These are phyloP conservation scores for Gyrodactylus bullatarudis DNA, from an alignment of 1,140 invertebrate genomes.

Conservation along the genomic window DNA sequence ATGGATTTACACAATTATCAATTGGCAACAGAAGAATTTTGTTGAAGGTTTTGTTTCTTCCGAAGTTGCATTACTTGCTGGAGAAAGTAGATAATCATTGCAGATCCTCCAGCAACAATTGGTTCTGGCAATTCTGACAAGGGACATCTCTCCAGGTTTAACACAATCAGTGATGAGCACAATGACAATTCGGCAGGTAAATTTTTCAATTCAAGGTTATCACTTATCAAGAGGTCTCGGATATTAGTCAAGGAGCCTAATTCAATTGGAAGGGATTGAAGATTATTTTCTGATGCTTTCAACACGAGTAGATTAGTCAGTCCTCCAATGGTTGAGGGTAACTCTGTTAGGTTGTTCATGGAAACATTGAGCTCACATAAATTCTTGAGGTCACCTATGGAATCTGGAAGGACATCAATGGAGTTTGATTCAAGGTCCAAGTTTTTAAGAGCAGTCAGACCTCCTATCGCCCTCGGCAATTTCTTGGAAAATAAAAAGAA, in stretches of 20 bases:
- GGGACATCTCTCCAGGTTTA: not conserved
- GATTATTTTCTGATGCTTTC: not conserved
- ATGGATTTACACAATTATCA: no score
- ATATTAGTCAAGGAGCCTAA: not conserved
- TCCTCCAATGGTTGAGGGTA: not conserved
- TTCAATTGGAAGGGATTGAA: not conserved
- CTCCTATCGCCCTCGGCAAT: not conserved
- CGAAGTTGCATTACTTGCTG: not conserved
- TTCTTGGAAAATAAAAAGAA: no score
- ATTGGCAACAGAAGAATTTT: no score
- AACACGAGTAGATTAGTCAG: not conserved
- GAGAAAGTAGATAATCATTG: not conserved
- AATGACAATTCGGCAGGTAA: not conserved
- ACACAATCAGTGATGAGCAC: not conserved
- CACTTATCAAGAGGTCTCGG: not conserved
- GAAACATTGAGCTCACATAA: not conserved
- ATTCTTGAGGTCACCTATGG: not conserved
- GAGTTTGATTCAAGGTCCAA: not conserved
- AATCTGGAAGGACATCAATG: not conserved
- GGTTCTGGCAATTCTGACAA: not conserved
- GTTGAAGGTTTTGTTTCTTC: not conserved
- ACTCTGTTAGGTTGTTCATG: not conserved
- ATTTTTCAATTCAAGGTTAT: not conserved
- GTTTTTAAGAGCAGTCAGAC: not conserved
- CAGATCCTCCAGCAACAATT: not conserved